Evolutionary conservation across 2,113 vertebrate genomes (phyloP).

Genomic region (human): GRCh38 chr16:73310501-73311000

Average conservation of each 20-base stretch:
- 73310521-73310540: background rate
- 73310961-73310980: too few relatives aligned
- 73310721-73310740: conserved; percentile 23
- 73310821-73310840: background rate
- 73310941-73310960: background rate
- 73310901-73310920: background rate
- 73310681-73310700: background rate
- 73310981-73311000: too few relatives aligned
- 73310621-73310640: background rate
- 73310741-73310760: background rate
- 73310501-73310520: background rate
- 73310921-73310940: background rate
- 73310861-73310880: background rate
- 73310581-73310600: background rate
- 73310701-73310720: background rate
- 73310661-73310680: background rate
- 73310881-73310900: background rate
- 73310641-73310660: background rate
- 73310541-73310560: background rate
- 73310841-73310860: background rate
- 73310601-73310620: background rate
- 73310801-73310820: background rate
- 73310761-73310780: background rate
- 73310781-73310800: background rate
- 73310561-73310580: background rate